phyloP scores from a whole-genome alignment of 2,113 vertebrate genomes.

The Strigops habroptila region DNA sequence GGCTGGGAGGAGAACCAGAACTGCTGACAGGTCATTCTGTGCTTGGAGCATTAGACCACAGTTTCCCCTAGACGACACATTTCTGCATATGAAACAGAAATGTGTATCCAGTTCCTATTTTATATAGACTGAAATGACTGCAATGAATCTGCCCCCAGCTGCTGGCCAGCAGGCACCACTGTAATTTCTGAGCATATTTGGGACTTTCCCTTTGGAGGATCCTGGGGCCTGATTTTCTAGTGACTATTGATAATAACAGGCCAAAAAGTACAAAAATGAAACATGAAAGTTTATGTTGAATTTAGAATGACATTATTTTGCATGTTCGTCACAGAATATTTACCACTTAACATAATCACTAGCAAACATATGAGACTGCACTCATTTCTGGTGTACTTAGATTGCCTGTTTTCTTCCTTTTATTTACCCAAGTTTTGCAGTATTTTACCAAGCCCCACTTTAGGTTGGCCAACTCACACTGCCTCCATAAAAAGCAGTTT shows the following conservation, averaged over 20 bases:
- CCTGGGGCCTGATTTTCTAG: not conserved
- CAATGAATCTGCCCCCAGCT: not conserved
- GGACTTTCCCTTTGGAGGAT: not conserved
- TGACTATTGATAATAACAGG: not conserved
- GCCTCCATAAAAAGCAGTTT: not conserved
- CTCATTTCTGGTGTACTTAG: not conserved
- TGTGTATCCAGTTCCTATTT: not conserved
- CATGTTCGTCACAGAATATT: not conserved
- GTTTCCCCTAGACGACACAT: not conserved
- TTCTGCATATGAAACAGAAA: conserved; percentile 8
- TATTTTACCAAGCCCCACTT: not conserved
- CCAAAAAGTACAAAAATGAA: not conserved
- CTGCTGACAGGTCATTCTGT: not conserved
- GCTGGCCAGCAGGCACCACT: not conserved
- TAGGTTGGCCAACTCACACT: not conserved
- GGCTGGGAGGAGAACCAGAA: not conserved
- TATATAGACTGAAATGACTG: not conserved
- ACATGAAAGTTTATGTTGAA: not conserved
- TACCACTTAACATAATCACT: not conserved
- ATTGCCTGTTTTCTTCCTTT: not conserved
- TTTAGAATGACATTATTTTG: not conserved
- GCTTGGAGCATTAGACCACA: not conserved
- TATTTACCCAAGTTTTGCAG: not conserved
- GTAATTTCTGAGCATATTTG: not conserved
- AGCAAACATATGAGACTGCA: not conserved